These are phyloP conservation scores for Gobio occitaniae DNA, from an alignment of 2,797 vertebrate genomes.

Conservation along the genomic window DNA sequence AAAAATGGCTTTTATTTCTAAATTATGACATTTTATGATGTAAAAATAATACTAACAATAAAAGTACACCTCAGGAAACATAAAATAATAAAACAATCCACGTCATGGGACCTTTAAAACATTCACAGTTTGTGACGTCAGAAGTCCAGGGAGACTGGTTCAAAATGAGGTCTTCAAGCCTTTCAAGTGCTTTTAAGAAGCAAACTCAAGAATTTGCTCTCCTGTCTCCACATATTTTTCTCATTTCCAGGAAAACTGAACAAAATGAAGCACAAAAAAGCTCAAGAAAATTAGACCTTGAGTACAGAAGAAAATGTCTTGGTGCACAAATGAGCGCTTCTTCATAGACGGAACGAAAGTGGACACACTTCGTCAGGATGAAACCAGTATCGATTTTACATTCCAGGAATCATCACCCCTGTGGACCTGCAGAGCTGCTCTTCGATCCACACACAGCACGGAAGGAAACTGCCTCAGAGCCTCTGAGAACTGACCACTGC, in stretches of 20 bases:
- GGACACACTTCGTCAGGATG: conserved; percentile 37
- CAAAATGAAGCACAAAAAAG: not conserved
- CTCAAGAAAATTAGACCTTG: conserved; percentile 17
- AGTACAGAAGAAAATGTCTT: not conserved
- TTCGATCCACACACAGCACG: conserved; percentile 31
- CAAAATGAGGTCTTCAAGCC: not conserved
- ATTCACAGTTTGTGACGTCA: conserved; percentile 13
- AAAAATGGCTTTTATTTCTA: too few species aligned
- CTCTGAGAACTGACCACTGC: not conserved
- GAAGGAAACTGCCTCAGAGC: not conserved
- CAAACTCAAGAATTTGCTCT: conserved; percentile 14
- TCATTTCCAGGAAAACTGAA: not conserved
- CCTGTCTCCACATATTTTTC: not conserved
- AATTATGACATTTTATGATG: too few species aligned
- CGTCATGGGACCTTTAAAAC: not conserved
- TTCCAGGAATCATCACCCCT: conserved; percentile 48
- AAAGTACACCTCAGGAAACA: too few species aligned
- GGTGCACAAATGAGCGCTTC: not conserved
- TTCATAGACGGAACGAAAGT: not conserved
- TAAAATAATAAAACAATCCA: too few species aligned
- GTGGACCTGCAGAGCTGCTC: conserved; percentile 29
- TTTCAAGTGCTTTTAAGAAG: conserved; percentile 10
- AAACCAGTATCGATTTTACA: conserved; percentile 53
- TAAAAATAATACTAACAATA: too few species aligned
- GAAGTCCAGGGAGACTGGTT: conserved; percentile 23